Conservation (phyloP, 2,113 vertebrate genomes). For the Pelecanus crispus region DNA sequence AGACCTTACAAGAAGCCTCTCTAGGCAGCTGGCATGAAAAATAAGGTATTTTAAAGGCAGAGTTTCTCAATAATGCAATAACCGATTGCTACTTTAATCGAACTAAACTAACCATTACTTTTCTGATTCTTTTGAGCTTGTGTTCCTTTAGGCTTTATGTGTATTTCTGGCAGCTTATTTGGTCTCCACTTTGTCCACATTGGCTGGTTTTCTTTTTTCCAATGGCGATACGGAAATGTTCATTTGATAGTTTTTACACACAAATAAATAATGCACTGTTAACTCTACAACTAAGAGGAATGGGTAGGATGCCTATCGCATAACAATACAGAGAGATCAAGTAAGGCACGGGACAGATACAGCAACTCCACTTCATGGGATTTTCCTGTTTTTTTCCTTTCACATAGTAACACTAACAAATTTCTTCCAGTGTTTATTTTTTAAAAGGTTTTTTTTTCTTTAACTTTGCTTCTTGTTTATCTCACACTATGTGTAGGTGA, state of each 20-base stretch:
- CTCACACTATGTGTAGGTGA: constrained; percentile 74
- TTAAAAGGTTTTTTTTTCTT: constrained; percentile 61
- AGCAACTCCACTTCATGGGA: constrained; percentile 77
- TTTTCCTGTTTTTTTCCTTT: constrained; percentile 87
- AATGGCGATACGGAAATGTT: constrained; percentile 66
- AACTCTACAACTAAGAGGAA: constrained; percentile 71
- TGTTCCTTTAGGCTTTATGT: constrained; percentile 66
- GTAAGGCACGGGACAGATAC: constrained; percentile 74
- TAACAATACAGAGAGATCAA: constrained; percentile 73
- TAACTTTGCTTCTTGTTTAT: constrained; percentile 74
- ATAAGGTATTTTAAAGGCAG: constrained; percentile 48
- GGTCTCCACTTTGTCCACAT: constrained; percentile 74
- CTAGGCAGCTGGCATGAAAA: constrained; percentile 48
- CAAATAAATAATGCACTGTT: constrained; percentile 82
- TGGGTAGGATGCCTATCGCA: constrained; percentile 64
- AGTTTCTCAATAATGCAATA: constrained; percentile 47
- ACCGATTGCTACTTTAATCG: constrained; percentile 41
- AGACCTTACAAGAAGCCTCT: constrained; percentile 64
- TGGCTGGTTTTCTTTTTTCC: constrained; percentile 56
- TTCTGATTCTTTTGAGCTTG: constrained; percentile 63
- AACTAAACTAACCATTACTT: constrained; percentile 53
- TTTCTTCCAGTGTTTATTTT: constrained; percentile 97
- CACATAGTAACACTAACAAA: constrained; percentile 91
- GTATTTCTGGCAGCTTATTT: constrained; percentile 71
- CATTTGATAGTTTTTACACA: constrained; percentile 71